phyloP scores from a whole-genome alignment of 2,797 vertebrate genomes.

The Carcharodon carcharias region DNA sequence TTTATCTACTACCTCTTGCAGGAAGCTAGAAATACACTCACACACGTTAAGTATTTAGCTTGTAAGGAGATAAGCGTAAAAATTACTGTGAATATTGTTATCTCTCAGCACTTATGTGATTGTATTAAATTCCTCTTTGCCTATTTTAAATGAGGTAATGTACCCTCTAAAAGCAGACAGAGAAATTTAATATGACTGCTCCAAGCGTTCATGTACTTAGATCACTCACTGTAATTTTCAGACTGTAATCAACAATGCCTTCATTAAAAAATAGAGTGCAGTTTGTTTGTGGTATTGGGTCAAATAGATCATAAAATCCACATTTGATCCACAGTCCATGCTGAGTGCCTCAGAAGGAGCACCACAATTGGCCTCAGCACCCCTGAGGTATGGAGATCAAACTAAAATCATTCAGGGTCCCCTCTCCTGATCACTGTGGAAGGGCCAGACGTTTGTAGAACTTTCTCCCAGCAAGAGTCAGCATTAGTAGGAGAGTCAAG shows the following conservation, averaged over 20 bases:
- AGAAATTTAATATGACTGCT: not conserved
- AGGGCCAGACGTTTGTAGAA: not conserved
- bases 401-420: not conserved
- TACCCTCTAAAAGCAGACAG: not conserved
- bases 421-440: not conserved
- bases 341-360: not conserved
- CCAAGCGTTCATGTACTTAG: not conserved
- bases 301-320: not conserved
- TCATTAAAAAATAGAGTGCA: not conserved
- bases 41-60: not conserved
- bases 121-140: conserved; percentile 10
- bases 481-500: not conserved
- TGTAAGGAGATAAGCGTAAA: not conserved
- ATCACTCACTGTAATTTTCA: not conserved
- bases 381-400: not conserved
- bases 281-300: not conserved
- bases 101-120: not conserved
- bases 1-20: not conserved
- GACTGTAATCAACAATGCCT: not conserved
- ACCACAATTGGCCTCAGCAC: not conserved
- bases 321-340: not conserved
- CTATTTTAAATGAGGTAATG: conserved; percentile 5
- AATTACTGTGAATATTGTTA: not conserved
- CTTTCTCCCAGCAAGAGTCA: not conserved
- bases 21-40: not conserved